Percentiles rank a stretch among this genome's conserved stretches.
phyloP scores from a whole-genome alignment of 2,113 vertebrate genomes.

The Halichoeres trimaculatus region DNA sequence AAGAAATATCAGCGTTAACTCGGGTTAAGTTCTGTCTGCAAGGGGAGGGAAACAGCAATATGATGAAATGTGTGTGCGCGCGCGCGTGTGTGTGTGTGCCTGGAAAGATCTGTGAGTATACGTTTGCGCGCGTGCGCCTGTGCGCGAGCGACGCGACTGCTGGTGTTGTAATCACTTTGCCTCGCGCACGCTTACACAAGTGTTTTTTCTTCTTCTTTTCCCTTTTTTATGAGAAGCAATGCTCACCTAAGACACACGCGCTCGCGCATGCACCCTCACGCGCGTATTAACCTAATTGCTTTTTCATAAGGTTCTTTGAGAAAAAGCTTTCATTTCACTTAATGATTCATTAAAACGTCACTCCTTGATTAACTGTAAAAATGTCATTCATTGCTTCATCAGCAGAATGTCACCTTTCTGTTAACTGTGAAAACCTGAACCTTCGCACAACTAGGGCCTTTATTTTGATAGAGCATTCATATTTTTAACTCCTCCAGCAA shows the following conservation, averaged over 20 bases:
- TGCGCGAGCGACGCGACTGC: not conserved
- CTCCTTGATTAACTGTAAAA: not conserved
- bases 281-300: not conserved
- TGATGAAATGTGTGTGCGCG: not conserved
- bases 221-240: not conserved
- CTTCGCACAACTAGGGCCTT: not conserved
- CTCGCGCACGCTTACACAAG: not conserved
- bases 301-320: not conserved
- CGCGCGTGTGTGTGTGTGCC: not conserved
- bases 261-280: not conserved
- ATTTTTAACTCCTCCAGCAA: not conserved
- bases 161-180: too few species aligned
- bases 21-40: conserved; percentile 49
- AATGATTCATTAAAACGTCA: conserved; percentile 10
- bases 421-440: not conserved
- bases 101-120: not conserved
- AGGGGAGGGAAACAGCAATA: conserved; percentile 37
- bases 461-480: not conserved
- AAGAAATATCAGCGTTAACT: conserved; percentile 39
- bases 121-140: not conserved
- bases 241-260: not conserved
- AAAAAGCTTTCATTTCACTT: not conserved
- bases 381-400: not conserved
- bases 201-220: too few species aligned
- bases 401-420: not conserved